phyloP scores from a whole-genome alignment of 2,113 vertebrate genomes.

The Kryptolebias marmoratus region DNA sequence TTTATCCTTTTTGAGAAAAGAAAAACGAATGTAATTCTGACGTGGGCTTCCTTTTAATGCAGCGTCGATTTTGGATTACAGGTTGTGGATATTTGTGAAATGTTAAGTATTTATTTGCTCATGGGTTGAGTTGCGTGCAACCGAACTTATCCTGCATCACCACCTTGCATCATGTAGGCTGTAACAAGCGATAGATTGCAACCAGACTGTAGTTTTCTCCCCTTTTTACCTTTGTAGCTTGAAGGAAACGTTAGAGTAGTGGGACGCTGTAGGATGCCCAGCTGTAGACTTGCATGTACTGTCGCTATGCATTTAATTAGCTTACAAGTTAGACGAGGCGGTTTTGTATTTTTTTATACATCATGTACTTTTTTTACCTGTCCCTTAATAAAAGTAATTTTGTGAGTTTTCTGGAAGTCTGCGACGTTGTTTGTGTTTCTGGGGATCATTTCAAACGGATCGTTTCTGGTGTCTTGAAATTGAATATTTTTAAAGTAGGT shows the following conservation, averaged over 20 bases:
- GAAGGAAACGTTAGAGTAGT: conserved; percentile 50
- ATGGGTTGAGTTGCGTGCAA: conserved; percentile 65
- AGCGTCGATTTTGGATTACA: conserved; percentile 64
- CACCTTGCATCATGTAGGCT: conserved; percentile 62
- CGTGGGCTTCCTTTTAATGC: conserved; percentile 34
- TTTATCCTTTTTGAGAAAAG: conserved; percentile 59
- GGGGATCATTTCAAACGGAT: too few species aligned
- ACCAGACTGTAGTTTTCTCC: conserved; percentile 64
- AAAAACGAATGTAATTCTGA: conserved; percentile 68
- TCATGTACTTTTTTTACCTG: conserved; percentile 80
- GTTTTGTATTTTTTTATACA: conserved; percentile 81
- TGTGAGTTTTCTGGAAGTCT: conserved; percentile 67
- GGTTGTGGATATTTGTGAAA: conserved; percentile 76
- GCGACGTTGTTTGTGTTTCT: conserved; percentile 7
- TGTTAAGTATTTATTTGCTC: conserved; percentile 77
- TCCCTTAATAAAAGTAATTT: conserved; percentile 80
- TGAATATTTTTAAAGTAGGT: too few species aligned
- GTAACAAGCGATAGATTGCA: conserved; percentile 62
- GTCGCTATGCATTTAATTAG: conserved; percentile 79
- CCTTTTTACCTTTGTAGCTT: conserved; percentile 66
- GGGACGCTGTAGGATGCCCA: conserved; percentile 63
- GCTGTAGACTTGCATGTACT: conserved; percentile 78
- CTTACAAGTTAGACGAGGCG: conserved; percentile 72
- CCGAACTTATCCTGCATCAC: conserved; percentile 74
- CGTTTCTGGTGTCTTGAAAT: too few species aligned